phyloP scores from a whole-genome alignment of 2,113 vertebrate genomes.

The Bufo gargarizans region DNA sequence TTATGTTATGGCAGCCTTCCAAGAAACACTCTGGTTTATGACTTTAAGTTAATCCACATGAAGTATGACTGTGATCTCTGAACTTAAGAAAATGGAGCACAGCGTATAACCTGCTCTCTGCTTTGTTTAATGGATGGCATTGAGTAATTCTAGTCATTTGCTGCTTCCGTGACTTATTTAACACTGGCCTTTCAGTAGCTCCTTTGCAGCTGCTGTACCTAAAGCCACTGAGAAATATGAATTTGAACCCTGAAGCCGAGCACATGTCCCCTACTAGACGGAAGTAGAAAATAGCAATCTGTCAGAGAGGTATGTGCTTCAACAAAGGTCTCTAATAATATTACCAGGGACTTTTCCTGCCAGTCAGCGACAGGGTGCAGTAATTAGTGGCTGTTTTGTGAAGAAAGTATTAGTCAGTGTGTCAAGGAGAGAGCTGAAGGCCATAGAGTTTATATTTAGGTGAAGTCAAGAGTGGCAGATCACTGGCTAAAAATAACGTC shows the following conservation, averaged over 20 bases:
- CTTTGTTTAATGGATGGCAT: not conserved
- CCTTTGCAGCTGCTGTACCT: conserved; percentile 61
- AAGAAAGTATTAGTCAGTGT: conserved; percentile 28
- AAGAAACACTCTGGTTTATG: not conserved
- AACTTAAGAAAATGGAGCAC: not conserved
- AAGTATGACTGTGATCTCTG: not conserved
- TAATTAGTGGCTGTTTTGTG: conserved; percentile 54
- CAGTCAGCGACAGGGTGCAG: conserved; percentile 52
- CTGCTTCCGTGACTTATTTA: not conserved
- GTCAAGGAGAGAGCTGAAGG: conserved; percentile 47
- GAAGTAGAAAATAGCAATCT: conserved; percentile 57
- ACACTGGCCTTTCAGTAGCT: conserved; percentile 34
- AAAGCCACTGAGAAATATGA: conserved; percentile 63
- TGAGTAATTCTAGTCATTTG: not conserved
- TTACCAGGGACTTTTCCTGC: conserved; percentile 53
- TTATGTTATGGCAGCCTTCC: not conserved
- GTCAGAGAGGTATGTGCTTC: conserved; percentile 54
- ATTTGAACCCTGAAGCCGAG: conserved; percentile 60
- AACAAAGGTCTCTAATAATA: conserved; percentile 64
- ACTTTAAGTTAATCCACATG: not conserved
- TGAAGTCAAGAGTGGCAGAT: not conserved
- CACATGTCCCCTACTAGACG: conserved; percentile 59
- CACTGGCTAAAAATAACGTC: conserved; percentile 31
- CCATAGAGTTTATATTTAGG: conserved; percentile 58
- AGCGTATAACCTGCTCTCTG: not conserved